These are phyloP conservation scores for Ditula angustiorana DNA, from an alignment of 2,888 invertebrate species.

Conservation along the genomic window DNA sequence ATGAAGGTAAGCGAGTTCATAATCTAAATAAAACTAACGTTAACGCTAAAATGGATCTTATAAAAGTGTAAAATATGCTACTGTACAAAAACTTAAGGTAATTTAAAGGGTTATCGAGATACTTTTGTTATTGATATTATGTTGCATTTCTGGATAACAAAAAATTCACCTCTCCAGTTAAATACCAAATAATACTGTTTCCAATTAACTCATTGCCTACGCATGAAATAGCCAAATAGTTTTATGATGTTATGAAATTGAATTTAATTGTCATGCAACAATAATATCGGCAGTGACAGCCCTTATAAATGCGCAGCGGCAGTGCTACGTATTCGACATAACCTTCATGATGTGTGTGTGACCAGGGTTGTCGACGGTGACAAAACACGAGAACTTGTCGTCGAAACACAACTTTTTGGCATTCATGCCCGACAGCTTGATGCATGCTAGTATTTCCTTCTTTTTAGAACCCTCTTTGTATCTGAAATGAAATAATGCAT, in stretches of 20 bases:
- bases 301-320: slow-evolving; percentile 8
- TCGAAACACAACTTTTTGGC: slow-evolving; percentile 73
- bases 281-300: not conserved
- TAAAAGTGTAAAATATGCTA: slow-evolving; percentile 22
- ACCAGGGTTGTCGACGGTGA: slow-evolving; percentile 86
- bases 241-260: not conserved
- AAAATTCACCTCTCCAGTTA: not conserved
- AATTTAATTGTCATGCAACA: not conserved
- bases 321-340: slow-evolving; percentile 61
- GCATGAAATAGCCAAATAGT: not conserved
- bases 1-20: slow-evolving; percentile 5
- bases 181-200: not conserved
- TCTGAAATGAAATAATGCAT: slow-evolving; percentile 51
- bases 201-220: not conserved
- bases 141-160: not conserved
- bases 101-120: not conserved
- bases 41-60: not conserved
- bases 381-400: slow-evolving; percentile 84
- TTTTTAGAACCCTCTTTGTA: slow-evolving; percentile 73
- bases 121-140: not conserved
- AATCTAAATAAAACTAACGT: not conserved
- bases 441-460: slow-evolving; percentile 77
- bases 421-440: slow-evolving; percentile 77
- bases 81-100: slow-evolving; percentile 12
- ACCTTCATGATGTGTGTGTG: slow-evolving; percentile 86